Conservation (phyloP, 2,113 vertebrate genomes). For the Paralichthys olivaceus region DNA sequence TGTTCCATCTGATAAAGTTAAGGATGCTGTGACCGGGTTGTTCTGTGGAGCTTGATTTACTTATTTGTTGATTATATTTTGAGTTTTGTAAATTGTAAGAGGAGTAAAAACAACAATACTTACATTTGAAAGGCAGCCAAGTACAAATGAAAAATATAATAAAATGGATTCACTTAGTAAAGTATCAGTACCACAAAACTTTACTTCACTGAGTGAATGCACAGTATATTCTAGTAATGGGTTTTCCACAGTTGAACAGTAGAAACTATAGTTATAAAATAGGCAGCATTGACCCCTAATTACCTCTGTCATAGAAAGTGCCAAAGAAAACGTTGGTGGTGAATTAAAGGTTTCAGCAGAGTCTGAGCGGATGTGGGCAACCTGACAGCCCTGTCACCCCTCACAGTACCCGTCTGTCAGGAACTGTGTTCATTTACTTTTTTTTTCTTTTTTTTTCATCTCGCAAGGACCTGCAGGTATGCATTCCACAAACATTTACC, state of each 20-base stretch:
- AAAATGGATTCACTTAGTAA: background rate
- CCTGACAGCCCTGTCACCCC: conserved; percentile 6
- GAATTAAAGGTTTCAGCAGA: conserved; percentile 11
- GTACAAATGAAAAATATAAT: background rate
- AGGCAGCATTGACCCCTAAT: background rate
- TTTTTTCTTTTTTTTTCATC: background rate
- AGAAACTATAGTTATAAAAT: no score
- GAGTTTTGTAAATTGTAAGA: no score
- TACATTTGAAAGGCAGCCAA: background rate
- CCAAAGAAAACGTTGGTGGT: background rate
- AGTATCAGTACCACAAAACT: background rate
- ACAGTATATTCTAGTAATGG: no score
- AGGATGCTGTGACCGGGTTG: no score
- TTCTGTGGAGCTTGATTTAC: no score
- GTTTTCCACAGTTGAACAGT: no score
- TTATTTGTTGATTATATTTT: no score
- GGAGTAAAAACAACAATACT: no score
- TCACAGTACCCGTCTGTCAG: conserved; percentile 42
- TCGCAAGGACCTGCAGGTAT: conserved; percentile 28
- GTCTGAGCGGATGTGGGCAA: conserved; percentile 24
- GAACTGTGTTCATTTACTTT: conserved; percentile 23
- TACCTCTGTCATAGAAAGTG: background rate
- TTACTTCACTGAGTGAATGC: no score
- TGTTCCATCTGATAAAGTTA: background rate
- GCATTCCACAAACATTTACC: conserved; percentile 51